Evolutionary conservation across 2,888 invertebrate species (phyloP).

Genomic region (Cyrtodaria siliqua): DNA sequence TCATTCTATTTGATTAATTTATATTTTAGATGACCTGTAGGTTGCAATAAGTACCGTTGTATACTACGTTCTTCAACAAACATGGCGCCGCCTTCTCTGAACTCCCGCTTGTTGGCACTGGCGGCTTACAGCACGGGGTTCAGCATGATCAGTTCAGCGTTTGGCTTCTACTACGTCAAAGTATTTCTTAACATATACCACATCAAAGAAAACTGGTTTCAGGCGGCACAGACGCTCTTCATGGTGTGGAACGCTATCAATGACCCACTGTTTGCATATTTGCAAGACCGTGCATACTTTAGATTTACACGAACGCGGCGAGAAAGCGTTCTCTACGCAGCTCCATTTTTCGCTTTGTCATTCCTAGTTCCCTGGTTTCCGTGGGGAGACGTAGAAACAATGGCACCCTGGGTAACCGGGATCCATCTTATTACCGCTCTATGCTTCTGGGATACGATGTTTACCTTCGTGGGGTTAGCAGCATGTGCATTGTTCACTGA

Average conservation of each 20-base stretch:
- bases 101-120: conserved; percentile 71
- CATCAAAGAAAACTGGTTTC: conserved; percentile 86
- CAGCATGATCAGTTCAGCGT: conserved; percentile 81
- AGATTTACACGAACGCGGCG: conserved; percentile 84
- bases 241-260: conserved; percentile 87
- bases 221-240: conserved; percentile 85
- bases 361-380: conserved; percentile 85
- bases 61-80: too few relatives aligned
- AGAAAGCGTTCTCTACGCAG: conserved; percentile 85
- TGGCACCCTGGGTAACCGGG: conserved; percentile 80
- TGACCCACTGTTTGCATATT: conserved; percentile 86
- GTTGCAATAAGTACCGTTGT: too few relatives aligned
- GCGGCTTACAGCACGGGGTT: conserved; percentile 75
- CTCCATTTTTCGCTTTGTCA: conserved; percentile 84
- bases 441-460: conserved; percentile 86
- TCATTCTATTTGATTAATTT: too few relatives aligned
- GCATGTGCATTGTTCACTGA: conserved; percentile 85
- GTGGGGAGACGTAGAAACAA: conserved; percentile 55
- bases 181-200: conserved; percentile 86
- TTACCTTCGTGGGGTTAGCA: conserved; percentile 85
- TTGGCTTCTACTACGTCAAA: conserved; percentile 87
- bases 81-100: too few relatives aligned
- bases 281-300: conserved; percentile 79
- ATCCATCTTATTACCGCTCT: conserved; percentile 85
- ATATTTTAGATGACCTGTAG: too few relatives aligned